A percentile compares a stretch with the other conserved stretches of the same genome.
Conservation (phyloP, 2,113 vertebrate species). For the Pimephales promelas region DNA sequence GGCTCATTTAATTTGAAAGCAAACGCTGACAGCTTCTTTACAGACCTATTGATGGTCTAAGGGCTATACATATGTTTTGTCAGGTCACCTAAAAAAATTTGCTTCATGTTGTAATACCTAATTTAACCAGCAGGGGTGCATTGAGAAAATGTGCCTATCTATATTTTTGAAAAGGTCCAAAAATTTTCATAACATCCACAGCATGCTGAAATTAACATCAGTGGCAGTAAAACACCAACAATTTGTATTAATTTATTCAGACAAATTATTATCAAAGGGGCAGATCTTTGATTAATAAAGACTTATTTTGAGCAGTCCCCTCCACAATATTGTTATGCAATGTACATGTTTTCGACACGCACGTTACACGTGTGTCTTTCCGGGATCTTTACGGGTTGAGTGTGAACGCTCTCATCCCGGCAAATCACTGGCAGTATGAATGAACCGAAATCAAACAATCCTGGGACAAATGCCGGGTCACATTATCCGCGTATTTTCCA, state of each 20-base stretch:
- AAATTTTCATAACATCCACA: background rate
- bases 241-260: background rate
- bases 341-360: too few relatives aligned
- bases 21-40: constrained; percentile 6
- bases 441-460: too few relatives aligned
- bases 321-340: too few relatives aligned
- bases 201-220: background rate
- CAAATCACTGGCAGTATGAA: too few relatives aligned
- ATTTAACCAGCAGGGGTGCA: background rate
- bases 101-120: background rate
- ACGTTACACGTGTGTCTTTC: too few relatives aligned
- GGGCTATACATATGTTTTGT: background rate
- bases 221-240: background rate
- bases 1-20: constrained; percentile 1
- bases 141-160: background rate
- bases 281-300: background rate
- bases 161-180: background rate
- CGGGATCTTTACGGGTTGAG: too few relatives aligned
- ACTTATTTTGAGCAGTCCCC: background rate
- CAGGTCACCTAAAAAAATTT: background rate
- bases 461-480: too few relatives aligned
- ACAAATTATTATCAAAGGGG: background rate
- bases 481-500: too few relatives aligned
- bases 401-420: too few relatives aligned
- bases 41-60: background rate